These are phyloP conservation scores for Puffinus mauretanicus DNA, from an alignment of 2,113 vertebrate species.

Conservation along the genomic window DNA sequence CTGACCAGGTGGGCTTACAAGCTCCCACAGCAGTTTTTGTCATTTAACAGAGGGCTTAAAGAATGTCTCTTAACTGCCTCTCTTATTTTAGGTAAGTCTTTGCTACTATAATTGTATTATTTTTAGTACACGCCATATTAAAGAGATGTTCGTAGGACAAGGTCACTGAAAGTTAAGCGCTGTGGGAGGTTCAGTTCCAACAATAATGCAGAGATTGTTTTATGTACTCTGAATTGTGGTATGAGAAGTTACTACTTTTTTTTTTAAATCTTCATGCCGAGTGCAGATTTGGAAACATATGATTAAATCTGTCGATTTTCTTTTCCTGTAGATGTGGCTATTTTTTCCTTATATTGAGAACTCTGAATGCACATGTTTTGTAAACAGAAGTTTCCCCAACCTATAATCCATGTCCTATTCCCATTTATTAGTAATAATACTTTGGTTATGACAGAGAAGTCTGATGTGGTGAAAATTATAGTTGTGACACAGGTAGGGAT, in stretches of 20 bases:
- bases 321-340: slow-evolving; percentile 42
- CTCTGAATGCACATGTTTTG: slow-evolving; percentile 26
- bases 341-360: slow-evolving; percentile 27
- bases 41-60: background rate
- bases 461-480: slow-evolving; percentile 61
- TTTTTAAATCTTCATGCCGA: background rate
- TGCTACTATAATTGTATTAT: slow-evolving; percentile 46
- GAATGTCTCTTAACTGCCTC: background rate
- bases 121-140: slow-evolving; percentile 47
- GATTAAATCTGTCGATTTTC: slow-evolving; percentile 52
- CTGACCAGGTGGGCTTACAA: background rate
- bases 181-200: slow-evolving; percentile 57
- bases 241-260: slow-evolving; percentile 23
- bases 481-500: slow-evolving; percentile 30
- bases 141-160: slow-evolving; percentile 38
- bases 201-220: slow-evolving; percentile 53
- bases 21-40: background rate
- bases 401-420: slow-evolving; percentile 39
- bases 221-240: slow-evolving; percentile 15
- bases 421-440: slow-evolving; percentile 47
- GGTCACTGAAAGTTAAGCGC: slow-evolving; percentile 61
- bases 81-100: slow-evolving; percentile 36
- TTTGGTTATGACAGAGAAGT: slow-evolving; percentile 45
- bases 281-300: slow-evolving; percentile 51
- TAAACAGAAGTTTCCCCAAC: slow-evolving; percentile 45